Base-by-base conservation (phyloP, 2,113 vertebrate species). In the Formicarius rufipectus region DNA sequence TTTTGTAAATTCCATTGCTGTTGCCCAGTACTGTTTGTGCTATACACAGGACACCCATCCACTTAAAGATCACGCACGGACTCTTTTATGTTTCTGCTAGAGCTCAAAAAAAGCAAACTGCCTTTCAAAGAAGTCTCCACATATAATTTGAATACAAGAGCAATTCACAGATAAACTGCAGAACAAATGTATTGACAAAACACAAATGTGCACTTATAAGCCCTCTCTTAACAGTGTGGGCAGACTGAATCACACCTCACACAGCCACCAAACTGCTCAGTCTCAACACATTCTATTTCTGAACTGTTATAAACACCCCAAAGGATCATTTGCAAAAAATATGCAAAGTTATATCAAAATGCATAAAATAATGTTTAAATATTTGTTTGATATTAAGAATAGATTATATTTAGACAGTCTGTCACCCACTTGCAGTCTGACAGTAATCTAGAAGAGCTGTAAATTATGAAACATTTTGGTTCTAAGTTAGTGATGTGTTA, bases 101-200 rank as follows among this genome's bases (percentile, higher is more conserved):
- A 69, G 28, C 30, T 49, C 30, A 37, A 40, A 40, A 55, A 78
- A 22, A 68, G 21, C 33, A 23, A 90, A 49, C 4, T 37, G 58
- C n/a, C 49, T 75, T 73, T 49, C 47, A 59, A 13, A 7, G 3
- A 87, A 63, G 33, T 31, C 19, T 81, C 63, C 68, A 12, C 74
- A 75, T 2, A 16, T 12, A 22, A 33, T 4, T 1, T 49, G 28
- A 68, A 33, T 7, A 21, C 0, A 2, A 50, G 25, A 74, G 4
- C 40, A 64, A 76, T 20, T 68, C 47, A 47, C 42, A 84, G 50
- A 66, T 5, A 39, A 86, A 42, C 14, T 33, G 33, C 7, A 35
- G 24, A 78, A 76, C 14, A 55, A 84, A 81, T 4, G 10, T 5
- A 40, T 0, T 59, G 37, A 63, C 42, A 91, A 60, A 84, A 58